Base-by-base conservation (phyloP, 2,113 vertebrate species). In the Syngnathus scovelli region DNA sequence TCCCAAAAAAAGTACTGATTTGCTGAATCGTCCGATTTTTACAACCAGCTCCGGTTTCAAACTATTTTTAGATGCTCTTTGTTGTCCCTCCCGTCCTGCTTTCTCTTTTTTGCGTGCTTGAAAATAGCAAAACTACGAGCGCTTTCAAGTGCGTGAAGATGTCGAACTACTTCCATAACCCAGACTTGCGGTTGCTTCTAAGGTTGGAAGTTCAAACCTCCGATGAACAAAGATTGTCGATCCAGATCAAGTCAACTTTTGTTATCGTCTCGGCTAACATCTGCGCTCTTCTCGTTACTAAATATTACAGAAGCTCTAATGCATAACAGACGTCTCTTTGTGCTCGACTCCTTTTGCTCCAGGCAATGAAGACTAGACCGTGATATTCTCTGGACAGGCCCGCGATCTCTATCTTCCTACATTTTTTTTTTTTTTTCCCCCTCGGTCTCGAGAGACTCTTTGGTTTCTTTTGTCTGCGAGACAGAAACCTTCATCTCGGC, bases 321-420 rank as follows among this genome's bases (percentile, higher is more conserved):
- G 21, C 41, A 21, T 13, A 18, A 62, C 61, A 62, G 61, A 27
- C 39, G 7, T 21, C 72, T 72, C 48, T 75, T 18, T 74, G 60
- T 64, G 63, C 58, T 21, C 48, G 68, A 51, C 75, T 71, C 68
- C 66, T 71, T 66, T 67, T 66, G 69, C 74, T 77, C 61, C 75
- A 55, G 59, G 59, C 78, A 67, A 79, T 74, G 75, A 76, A 80
- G 78, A 80, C 79, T 67, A 79, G 55, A 70, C 69, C 0, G 1
- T 75, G 75, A 44, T 62, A 83, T 76, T 72, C 68, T 51, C 38
- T 74, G 44, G 41, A 68, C 66, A 54, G 54, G 61, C 71, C 71
- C 36, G 11, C 51, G 52, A 23, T 41, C 77, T 48, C 23, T 23
- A 21, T 70, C 59, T 59, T 43, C 6, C 33, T 60, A 69, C 18